phyloP scores from a whole-genome alignment of 2,797 vertebrate genomes.

The Melanotaenia boesemani region DNA sequence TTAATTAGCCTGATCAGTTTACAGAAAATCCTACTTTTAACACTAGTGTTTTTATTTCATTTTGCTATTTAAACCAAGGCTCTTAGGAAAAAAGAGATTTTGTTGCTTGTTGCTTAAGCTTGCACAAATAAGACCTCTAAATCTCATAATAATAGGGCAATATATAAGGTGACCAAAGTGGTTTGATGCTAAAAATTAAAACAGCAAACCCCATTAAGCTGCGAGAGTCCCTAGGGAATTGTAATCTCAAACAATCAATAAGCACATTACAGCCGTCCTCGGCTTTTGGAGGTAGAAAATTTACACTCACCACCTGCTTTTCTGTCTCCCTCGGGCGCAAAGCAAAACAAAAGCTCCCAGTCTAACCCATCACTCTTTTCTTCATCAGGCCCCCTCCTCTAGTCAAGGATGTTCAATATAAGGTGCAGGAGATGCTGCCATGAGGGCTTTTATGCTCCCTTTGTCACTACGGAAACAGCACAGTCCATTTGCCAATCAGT shows the following conservation, averaged over 20 bases:
- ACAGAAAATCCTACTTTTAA: not conserved
- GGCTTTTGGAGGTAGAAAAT: slow-evolving; percentile 19
- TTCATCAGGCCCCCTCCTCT: slow-evolving; percentile 45
- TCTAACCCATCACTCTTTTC: slow-evolving; percentile 28
- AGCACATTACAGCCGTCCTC: slow-evolving; percentile 28
- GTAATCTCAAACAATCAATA: slow-evolving; percentile 50
- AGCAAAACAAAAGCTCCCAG: slow-evolving; percentile 25
- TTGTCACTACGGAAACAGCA: slow-evolving; percentile 53
- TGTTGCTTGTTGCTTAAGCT: not conserved
- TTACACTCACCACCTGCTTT: not conserved
- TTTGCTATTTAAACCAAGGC: too few species aligned
- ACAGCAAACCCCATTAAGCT: slow-evolving; percentile 29
- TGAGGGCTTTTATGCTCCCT: slow-evolving; percentile 41
- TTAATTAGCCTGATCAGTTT: not conserved
- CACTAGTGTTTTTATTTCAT: too few species aligned
- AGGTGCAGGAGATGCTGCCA: slow-evolving; percentile 36
- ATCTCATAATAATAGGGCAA: accelerated
- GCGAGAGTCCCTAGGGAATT: slow-evolving; percentile 24
- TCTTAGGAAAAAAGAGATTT: not conserved
- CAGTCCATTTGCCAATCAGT: slow-evolving; percentile 53
- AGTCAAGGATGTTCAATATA: slow-evolving; percentile 33
- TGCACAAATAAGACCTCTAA: not conserved
- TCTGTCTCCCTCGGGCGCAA: slow-evolving; percentile 29
- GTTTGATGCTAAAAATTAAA: slow-evolving; percentile 23
- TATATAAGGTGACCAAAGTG: not conserved